These are phyloP conservation scores for Catalaphyllia jardinei DNA, from an alignment of 64 coral and sea anemone species.

Conservation along the genomic window DNA sequence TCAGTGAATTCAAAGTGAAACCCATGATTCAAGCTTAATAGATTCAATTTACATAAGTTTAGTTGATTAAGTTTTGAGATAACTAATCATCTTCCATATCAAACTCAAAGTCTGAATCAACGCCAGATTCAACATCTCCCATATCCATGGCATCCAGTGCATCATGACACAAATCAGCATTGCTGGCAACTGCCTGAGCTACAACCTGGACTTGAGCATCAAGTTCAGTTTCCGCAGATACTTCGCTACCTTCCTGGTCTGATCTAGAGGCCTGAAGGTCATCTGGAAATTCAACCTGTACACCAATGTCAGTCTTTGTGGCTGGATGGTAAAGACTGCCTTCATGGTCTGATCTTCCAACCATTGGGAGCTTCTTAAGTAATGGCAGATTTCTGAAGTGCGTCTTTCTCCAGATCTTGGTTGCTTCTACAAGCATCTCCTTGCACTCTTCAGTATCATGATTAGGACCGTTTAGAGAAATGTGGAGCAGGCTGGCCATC, in stretches of 20 bases:
- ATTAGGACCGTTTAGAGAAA: conserved; percentile 37
- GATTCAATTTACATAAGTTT: conserved; percentile 32
- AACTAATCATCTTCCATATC: conserved; percentile 45
- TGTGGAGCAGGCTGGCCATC: conserved; percentile 19
- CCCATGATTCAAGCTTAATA: no score
- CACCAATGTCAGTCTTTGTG: conserved; percentile 20
- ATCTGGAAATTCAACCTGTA: conserved; percentile 33
- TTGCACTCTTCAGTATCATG: conserved; percentile 15
- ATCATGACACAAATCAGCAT: conserved; percentile 29
- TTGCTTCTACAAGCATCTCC: conserved; percentile 35
- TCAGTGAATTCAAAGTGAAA: conserved; percentile 47
- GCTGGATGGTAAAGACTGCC: conserved; percentile 27
- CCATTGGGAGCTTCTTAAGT: no score
- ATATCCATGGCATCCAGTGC: not conserved
- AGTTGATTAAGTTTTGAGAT: conserved; percentile 43
- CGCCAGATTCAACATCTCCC: conserved; percentile 23
- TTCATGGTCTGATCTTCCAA: conserved; percentile 40
- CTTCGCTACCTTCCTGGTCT: conserved; percentile 27
- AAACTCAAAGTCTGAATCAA: conserved; percentile 54
- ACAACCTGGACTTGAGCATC: conserved; percentile 37
- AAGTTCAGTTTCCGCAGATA: conserved; percentile 43
- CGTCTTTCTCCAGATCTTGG: conserved; percentile 36
- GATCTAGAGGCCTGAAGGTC: conserved; percentile 2
- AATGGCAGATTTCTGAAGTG: not conserved
- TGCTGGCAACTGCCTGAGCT: conserved; percentile 37